These are phyloP conservation scores for Mugil cephalus DNA, from an alignment of 2,113 vertebrate species.

Conservation along the genomic window DNA sequence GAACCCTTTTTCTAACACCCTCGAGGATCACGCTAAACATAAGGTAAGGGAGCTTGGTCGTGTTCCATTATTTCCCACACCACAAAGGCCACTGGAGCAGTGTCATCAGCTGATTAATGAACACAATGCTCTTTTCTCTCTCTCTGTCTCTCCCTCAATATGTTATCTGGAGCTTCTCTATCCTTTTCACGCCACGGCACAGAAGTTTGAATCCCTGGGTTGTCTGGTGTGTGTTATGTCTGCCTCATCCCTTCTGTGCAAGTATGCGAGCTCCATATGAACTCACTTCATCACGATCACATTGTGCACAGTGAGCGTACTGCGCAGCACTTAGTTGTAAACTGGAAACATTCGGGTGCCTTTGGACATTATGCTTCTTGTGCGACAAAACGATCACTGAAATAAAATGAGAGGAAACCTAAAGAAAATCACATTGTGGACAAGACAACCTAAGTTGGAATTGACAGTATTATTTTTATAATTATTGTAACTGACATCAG, in stretches of 20 bases:
- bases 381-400: too few species aligned
- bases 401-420: too few species aligned
- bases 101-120: conserved; percentile 72
- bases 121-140: conserved; percentile 39
- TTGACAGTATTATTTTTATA: too few species aligned
- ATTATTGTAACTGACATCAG: too few species aligned
- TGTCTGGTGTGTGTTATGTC: conserved; percentile 24
- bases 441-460: too few species aligned
- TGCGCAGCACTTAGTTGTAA: neutral
- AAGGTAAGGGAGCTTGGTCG: conserved; percentile 67
- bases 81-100: conserved; percentile 43
- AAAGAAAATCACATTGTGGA: too few species aligned
- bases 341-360: neutral
- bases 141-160: conserved; percentile 25
- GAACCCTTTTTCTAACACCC: conserved; percentile 57
- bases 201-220: conserved; percentile 28
- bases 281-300: conserved; percentile 5
- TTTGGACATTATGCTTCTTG: too few species aligned
- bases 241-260: conserved; percentile 11
- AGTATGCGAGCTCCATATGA: neutral
- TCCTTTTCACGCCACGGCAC: conserved; percentile 2
- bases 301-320: neutral
- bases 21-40: conserved; percentile 65
- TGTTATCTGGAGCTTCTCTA: conserved; percentile 7
- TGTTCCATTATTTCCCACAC: conserved; percentile 61